A percentile compares a stretch with the other conserved stretches of the same genome.
These are phyloP conservation scores for Aleiodes leptofemur DNA, from an alignment of 2,888 invertebrate genomes.

Conservation along the genomic window DNA sequence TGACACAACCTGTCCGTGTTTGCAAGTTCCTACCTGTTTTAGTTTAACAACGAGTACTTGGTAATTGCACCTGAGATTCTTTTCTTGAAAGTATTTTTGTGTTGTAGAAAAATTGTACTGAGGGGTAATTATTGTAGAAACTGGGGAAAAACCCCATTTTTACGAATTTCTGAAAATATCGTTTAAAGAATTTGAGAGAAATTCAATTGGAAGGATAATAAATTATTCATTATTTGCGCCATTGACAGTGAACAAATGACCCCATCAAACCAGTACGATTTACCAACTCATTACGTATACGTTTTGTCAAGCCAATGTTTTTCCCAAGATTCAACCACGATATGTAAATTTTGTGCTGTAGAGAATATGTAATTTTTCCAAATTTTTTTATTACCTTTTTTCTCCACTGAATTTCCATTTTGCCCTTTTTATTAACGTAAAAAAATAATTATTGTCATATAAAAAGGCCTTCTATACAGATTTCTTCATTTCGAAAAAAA, in stretches of 20 bases:
- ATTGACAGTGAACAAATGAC: slow-evolving; percentile 21
- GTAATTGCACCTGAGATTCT: no score
- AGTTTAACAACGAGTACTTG: no score
- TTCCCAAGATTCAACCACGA: slow-evolving; percentile 2
- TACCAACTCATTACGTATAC: neutral
- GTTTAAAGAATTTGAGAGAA: no score
- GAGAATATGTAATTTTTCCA: slow-evolving; percentile 22
- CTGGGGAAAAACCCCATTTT: no score
- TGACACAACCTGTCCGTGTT: no score
- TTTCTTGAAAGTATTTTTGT: no score
- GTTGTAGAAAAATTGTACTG: no score
- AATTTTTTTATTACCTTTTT: neutral
- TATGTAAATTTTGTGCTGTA: slow-evolving; percentile 16
- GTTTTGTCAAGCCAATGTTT: slow-evolving; percentile 10
- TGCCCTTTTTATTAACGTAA: neutral
- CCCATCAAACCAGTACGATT: slow-evolving; percentile 12
- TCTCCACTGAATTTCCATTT: neutral
- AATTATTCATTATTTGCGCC: slow-evolving; percentile 21
- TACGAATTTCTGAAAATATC: no score
- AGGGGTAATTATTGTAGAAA: no score
- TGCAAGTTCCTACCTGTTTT: no score
- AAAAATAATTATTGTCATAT: neutral
- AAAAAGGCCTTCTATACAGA: no score
- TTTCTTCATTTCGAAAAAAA: no score
- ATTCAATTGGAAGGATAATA: neutral